Percentiles rank a stretch among this genome's conserved stretches.
phyloP scores from a whole-genome alignment of 1,140 invertebrate species.

The Phthorimaea operculella region DNA sequence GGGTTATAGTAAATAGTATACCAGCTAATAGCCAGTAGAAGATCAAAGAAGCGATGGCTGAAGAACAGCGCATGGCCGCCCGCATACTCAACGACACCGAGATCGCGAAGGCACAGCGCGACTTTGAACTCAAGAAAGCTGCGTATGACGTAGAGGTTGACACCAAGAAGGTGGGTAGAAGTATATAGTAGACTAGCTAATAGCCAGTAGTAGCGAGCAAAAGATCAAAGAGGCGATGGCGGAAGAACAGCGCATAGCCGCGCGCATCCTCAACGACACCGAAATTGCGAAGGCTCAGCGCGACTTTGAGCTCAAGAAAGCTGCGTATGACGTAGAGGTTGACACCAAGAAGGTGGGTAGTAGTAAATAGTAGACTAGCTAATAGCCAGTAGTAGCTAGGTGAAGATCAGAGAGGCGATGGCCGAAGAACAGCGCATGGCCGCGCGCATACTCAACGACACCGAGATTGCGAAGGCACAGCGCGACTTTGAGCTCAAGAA shows the following conservation, averaged over 20 bases:
- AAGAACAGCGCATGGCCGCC: constrained; percentile 94
- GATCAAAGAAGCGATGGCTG: constrained; percentile 95
- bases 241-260: constrained; percentile 96
- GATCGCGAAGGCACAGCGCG: constrained; percentile 94
- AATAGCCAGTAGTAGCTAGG: too few species aligned
- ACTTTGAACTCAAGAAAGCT: constrained; percentile 97
- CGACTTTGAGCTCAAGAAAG: constrained; percentile 98
- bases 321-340: constrained; percentile 96
- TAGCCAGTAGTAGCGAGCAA: too few species aligned
- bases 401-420: constrained; percentile 91
- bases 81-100: constrained; percentile 94
- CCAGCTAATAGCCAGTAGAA: too few species aligned
- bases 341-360: constrained; percentile 90
- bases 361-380: too few species aligned
- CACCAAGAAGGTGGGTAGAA: constrained; percentile 83
- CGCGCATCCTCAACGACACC: constrained; percentile 96
- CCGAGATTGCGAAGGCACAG: constrained; percentile 96
- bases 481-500: constrained; percentile 98
- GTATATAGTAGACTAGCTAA: too few species aligned
- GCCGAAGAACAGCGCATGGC: constrained; percentile 97
- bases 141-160: constrained; percentile 97
- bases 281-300: constrained; percentile 96
- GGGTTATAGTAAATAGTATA: too few species aligned
- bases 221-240: constrained; percentile 95
- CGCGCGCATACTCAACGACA: constrained; percentile 89